Percentiles rank a stretch among this genome's conserved stretches.
These are phyloP conservation scores for Promerops cafer DNA, from an alignment of 2,113 vertebrate species.

Conservation along the genomic window DNA sequence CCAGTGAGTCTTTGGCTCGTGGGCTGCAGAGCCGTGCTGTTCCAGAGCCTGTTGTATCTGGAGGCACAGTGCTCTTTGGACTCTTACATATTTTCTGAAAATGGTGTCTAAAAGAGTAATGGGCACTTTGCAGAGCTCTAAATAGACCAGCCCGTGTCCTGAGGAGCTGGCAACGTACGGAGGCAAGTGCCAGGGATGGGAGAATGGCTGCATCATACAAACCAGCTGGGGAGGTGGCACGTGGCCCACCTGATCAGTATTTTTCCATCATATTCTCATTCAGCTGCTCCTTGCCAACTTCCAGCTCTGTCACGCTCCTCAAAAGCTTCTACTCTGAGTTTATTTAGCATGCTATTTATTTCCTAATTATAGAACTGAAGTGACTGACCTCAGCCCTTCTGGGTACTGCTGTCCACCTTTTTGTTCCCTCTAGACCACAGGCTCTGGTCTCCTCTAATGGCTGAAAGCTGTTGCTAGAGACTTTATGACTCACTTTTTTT, in stretches of 20 bases:
- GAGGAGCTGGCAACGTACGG: not conserved
- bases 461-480: not conserved
- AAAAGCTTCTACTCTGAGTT: slow-evolving; percentile 17
- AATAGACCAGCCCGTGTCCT: slow-evolving; percentile 36
- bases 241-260: slow-evolving; percentile 60
- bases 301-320: slow-evolving; percentile 7
- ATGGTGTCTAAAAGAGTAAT: slow-evolving; percentile 26
- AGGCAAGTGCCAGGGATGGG: not conserved
- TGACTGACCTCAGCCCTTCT: slow-evolving; percentile 29
- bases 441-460: not conserved
- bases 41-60: not conserved
- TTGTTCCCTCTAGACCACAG: not conserved
- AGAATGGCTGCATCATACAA: not conserved
- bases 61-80: not conserved
- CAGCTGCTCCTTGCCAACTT: slow-evolving; percentile 31
- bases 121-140: slow-evolving; percentile 42
- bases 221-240: slow-evolving; percentile 23
- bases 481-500: not conserved
- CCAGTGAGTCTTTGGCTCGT: not conserved
- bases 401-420: not conserved
- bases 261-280: slow-evolving; percentile 54
- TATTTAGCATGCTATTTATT: slow-evolving; percentile 43
- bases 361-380: slow-evolving; percentile 51
- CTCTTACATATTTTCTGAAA: slow-evolving; percentile 2
- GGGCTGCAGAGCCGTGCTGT: not conserved